phyloP scores from a whole-genome alignment of 2,888 invertebrate genomes.

The Fabriciana adippe region DNA sequence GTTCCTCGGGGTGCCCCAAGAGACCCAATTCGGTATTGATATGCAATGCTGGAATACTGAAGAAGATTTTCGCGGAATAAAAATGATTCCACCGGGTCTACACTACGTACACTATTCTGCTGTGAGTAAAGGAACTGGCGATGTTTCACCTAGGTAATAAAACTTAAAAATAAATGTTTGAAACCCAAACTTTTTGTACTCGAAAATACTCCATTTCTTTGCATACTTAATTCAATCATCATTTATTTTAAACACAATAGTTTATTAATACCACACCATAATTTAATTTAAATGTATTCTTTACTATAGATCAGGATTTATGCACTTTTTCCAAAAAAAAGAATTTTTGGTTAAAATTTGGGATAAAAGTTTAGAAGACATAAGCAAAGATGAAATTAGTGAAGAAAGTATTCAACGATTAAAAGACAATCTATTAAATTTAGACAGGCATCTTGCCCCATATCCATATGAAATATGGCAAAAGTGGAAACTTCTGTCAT shows the following conservation, averaged over 20 bases:
- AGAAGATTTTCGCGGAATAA: slow-evolving; percentile 95
- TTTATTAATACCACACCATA: too few species aligned
- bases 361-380: slow-evolving; percentile 90
- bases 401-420: slow-evolving; percentile 86
- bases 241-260: too few species aligned
- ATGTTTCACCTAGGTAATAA: slow-evolving; percentile 83
- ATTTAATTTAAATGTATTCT: too few species aligned
- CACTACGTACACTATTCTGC: slow-evolving; percentile 96
- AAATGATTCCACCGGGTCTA: slow-evolving; percentile 99
- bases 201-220: too few species aligned
- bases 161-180: slow-evolving; percentile 1
- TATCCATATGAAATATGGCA: slow-evolving; percentile 95
- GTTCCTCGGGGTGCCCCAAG: slow-evolving; percentile 92
- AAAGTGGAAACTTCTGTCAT: slow-evolving; percentile 91
- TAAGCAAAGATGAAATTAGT: slow-evolving; percentile 84
- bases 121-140: slow-evolving; percentile 82
- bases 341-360: slow-evolving; percentile 95
- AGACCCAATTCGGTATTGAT: slow-evolving; percentile 98
- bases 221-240: too few species aligned
- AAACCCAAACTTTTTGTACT: slow-evolving; percentile 20
- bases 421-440: slow-evolving; percentile 85
- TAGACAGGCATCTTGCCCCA: slow-evolving; percentile 92
- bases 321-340: slow-evolving; percentile 90
- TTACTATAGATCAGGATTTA: slow-evolving; percentile 87
- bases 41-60: slow-evolving; percentile 91